Conservation (phyloP, 2,797 vertebrate genomes). For the Buceros bicornis region DNA sequence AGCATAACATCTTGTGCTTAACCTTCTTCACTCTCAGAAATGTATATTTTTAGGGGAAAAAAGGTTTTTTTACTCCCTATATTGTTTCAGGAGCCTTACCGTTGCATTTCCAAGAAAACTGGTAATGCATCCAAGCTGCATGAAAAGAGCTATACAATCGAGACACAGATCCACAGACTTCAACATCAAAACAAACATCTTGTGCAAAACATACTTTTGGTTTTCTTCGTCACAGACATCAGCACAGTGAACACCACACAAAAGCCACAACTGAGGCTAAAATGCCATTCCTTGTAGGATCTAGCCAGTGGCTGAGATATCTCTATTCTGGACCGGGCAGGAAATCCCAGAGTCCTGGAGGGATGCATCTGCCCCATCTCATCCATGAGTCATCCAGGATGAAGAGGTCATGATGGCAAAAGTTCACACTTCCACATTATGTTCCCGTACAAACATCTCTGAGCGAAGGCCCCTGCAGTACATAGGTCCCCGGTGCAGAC, state of each 20-base stretch:
- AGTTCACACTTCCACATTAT: background rate
- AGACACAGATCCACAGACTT: slow-evolving; percentile 2
- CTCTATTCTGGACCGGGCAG: background rate
- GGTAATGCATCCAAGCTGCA: background rate
- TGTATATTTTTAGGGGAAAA: background rate
- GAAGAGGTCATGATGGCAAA: slow-evolving; percentile 24
- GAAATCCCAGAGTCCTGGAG: slow-evolving; percentile 33
- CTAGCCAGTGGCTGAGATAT: background rate
- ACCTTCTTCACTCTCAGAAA: background rate
- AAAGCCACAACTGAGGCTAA: background rate
- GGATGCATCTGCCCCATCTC: slow-evolving; percentile 26
- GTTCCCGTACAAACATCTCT: background rate
- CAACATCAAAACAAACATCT: background rate
- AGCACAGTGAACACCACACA: accelerated
- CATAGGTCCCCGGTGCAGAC: accelerated
- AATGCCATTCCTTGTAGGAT: background rate
- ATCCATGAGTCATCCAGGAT: slow-evolving; percentile 56
- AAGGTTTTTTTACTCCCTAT: background rate
- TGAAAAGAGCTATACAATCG: background rate
- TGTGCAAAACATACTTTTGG: background rate
- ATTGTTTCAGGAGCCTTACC: background rate
- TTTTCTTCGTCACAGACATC: background rate
- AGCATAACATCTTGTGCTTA: background rate
- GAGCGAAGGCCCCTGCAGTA: accelerated
- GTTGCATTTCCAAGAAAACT: background rate